Base-by-base conservation (phyloP, 2,797 vertebrate genomes). In the Sebastes steindachneri region DNA sequence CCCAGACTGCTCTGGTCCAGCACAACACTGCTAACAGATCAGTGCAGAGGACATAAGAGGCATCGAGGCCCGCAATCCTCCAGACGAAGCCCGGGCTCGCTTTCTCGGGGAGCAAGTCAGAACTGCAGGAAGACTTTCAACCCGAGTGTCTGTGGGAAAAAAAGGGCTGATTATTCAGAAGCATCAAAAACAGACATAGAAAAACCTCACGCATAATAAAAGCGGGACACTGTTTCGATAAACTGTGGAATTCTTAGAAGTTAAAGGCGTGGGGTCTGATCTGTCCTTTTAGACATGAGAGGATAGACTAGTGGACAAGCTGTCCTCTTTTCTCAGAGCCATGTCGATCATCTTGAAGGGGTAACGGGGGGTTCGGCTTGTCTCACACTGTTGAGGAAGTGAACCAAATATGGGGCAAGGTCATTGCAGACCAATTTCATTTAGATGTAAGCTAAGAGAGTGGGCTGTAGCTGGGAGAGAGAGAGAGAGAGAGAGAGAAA, bases 21-120 rank as follows among this genome's bases (percentile, higher is more conserved):
- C 82, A 88, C 80, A 88, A 85, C 87, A 84, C 60, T 31, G 87
- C 86, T 83, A 88, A 92, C 91, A 89, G 92, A 93, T 94, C 93
- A 93, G 88, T 90, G 87, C 51, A 12, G 68, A 88, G 86, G 88
- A 92, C 86, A 86, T 85, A 87, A 92, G 89, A 89, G 75, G 75
- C 84, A 63, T 53, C 3, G 28, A 79, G 83, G 73, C 75, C 69
- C 31, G 8, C 35, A 1, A 82, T 89, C 75, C 80, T 88, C 82
- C 19, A 80, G 78, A 88, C 31, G 54, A 88, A 81, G 65, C 65
- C 37, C 79, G 33, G 4, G 67, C 75, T 82, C 68, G 71, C 75
- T 80, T 68, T 90, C 77, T 69, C 64, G 48, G 60, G 62, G 83
- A 86, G 75, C 64, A 77, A 77, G 80, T 80, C 76, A 78, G 75